Evolutionary conservation across 2,113 vertebrate genomes (phyloP), one percentile per base, ranked within the genome.

Genomic region (Corydoras maculifer): DNA sequence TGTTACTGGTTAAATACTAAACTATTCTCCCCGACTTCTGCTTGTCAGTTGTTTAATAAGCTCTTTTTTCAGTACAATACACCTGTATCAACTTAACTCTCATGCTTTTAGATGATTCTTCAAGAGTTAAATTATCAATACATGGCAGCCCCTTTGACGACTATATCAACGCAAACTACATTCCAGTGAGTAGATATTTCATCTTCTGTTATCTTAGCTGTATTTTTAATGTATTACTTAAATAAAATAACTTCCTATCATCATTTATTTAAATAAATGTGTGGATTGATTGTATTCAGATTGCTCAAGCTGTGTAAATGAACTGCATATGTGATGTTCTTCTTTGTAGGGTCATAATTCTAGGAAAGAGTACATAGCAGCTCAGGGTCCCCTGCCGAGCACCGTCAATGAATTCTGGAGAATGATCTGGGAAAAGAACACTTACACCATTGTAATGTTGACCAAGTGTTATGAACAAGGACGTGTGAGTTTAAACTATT

Each of bases 101-200:
- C 5, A 64, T 11, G 3, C 35, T 71, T 49, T 59, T 81, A 96
- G 97, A 99, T 86, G 97, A 99, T 58, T 83, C 85, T 69, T 95
- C 95, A 77, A 93, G 97, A 68, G 96, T 99, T 79, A 97, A 92
- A 81, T 93, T 99, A 77, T 95, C 93, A 50, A 78, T 89, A 78
- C 87, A 86, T 61, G 88, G 75, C 69, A 87, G 78, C 78, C 84
- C 85, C 1, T 77, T 80, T 8, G 91, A 90, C 4, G 96, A 99
- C 86, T 99, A 98, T 83, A 93, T 99, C 88, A 99, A 99, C 73
- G 95, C 97, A 80, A 96, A 91, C 87, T 97, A 95, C 79, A 93
- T 98, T 83, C 93, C 96, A 68, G 97, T 99, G 87, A 90, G 88
- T 88, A 50, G 70, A 8, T 13, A 61, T 70, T 12, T 1, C 31